phyloP scores from a whole-genome alignment of 2,888 invertebrate species.

The Papilio elwesi region DNA sequence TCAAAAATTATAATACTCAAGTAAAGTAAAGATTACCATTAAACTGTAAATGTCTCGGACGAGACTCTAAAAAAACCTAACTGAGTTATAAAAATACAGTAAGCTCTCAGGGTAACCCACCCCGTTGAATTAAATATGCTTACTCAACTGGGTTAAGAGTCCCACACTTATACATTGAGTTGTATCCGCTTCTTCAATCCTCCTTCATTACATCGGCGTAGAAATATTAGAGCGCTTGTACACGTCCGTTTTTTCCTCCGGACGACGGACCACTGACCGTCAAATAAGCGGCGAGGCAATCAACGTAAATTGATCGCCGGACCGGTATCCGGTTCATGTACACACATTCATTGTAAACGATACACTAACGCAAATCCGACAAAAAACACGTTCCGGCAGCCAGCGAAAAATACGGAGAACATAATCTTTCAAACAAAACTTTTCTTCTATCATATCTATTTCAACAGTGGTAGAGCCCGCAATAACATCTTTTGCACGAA shows the following conservation, averaged over 20 bases:
- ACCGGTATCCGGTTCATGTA: too few relatives aligned
- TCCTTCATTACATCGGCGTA: not conserved
- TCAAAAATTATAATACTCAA: constrained; percentile 5
- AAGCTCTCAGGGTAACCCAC: not conserved
- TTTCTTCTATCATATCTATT: not conserved
- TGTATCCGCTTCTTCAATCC: not conserved
- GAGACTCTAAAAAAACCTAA: not conserved
- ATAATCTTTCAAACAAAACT: not conserved
- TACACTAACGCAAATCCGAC: too few relatives aligned
- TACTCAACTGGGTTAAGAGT: constrained; percentile 10
- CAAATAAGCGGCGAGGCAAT: too few relatives aligned
- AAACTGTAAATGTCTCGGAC: not conserved
- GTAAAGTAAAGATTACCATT: not conserved
- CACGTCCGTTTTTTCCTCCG: too few relatives aligned
- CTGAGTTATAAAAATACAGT: not conserved
- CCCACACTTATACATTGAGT: not conserved
- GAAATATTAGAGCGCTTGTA: too few relatives aligned
- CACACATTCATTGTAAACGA: too few relatives aligned
- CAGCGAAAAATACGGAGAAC: not conserved
- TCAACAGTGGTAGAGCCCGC: too few relatives aligned
- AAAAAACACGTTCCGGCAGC: too few relatives aligned
- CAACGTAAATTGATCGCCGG: too few relatives aligned
- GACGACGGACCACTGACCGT: too few relatives aligned
- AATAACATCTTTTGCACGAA: too few relatives aligned
- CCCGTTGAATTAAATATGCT: not conserved